Conservation (phyloP, 2,888 invertebrate species). For the Cantharis lateralis region DNA sequence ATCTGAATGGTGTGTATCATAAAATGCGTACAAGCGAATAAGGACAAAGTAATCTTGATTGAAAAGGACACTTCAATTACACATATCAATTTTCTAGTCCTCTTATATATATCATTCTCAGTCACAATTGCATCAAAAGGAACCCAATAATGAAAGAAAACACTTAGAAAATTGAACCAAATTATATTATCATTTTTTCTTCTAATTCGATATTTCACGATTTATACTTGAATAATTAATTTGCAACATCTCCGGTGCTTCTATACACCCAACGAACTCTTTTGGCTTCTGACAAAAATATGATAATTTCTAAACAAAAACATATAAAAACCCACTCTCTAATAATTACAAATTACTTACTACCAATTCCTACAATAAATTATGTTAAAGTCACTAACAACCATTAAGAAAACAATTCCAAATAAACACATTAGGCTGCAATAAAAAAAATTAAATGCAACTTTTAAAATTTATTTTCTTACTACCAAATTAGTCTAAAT, state of each 20-base stretch:
- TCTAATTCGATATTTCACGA: not conserved
- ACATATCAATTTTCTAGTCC: not conserved
- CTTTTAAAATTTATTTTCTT: no score
- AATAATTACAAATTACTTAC: no score
- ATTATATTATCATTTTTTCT: not conserved
- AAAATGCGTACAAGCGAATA: not conserved
- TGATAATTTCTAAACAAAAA: no score
- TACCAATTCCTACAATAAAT: no score
- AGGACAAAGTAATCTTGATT: not conserved
- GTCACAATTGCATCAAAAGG: not conserved
- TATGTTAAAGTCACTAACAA: no score
- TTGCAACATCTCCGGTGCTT: not conserved
- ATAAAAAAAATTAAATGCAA: no score
- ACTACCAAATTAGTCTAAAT: no score
- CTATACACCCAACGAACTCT: no score
- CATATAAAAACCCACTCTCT: no score
- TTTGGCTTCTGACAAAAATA: no score
- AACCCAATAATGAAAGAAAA: not conserved
- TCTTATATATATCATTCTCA: not conserved
- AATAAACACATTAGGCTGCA: no score
- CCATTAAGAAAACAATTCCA: no score
- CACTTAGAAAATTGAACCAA: not conserved
- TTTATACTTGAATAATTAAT: not conserved
- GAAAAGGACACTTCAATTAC: not conserved
- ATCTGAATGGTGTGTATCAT: not conserved